Evolutionary conservation across 1,140 invertebrate species (phyloP).

Genomic region (Paraescarpia echinospica): DNA sequence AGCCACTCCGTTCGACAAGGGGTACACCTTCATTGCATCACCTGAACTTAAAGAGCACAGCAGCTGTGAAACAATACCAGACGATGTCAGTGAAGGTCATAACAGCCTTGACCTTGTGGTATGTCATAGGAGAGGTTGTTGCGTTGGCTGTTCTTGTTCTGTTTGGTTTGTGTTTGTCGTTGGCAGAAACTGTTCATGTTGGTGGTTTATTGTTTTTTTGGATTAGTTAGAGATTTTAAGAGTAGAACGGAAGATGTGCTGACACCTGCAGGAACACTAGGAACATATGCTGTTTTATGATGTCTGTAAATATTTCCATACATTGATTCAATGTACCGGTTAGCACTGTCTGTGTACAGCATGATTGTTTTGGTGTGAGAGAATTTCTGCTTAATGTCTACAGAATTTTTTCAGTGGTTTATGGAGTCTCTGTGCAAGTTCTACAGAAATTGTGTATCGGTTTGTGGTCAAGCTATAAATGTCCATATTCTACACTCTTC

Average conservation of each 20-base stretch:
- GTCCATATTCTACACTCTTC: too few species aligned
- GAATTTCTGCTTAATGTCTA: not conserved
- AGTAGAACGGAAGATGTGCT: too few species aligned
- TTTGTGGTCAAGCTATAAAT: too few species aligned
- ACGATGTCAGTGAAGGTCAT: not conserved
- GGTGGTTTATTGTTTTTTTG: not conserved
- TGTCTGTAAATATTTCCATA: not conserved
- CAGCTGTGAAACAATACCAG: not conserved
- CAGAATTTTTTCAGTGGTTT: too few species aligned
- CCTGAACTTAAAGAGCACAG: not conserved
- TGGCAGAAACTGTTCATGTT: not conserved
- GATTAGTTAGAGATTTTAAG: not conserved
- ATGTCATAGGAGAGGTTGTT: not conserved
- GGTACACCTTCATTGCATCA: not conserved
- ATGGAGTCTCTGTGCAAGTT: too few species aligned
- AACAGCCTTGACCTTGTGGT: not conserved
- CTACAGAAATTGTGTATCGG: too few species aligned
- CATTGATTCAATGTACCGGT: not conserved
- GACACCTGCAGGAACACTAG: not conserved
- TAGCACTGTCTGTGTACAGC: not conserved
- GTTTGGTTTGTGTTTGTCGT: not conserved
- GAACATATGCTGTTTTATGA: not conserved
- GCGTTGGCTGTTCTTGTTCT: not conserved
- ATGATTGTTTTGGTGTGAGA: not conserved
- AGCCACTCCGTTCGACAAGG: not conserved